Conservation (phyloP, 1,140 invertebrate species). For the Apis mellifera region DNA sequence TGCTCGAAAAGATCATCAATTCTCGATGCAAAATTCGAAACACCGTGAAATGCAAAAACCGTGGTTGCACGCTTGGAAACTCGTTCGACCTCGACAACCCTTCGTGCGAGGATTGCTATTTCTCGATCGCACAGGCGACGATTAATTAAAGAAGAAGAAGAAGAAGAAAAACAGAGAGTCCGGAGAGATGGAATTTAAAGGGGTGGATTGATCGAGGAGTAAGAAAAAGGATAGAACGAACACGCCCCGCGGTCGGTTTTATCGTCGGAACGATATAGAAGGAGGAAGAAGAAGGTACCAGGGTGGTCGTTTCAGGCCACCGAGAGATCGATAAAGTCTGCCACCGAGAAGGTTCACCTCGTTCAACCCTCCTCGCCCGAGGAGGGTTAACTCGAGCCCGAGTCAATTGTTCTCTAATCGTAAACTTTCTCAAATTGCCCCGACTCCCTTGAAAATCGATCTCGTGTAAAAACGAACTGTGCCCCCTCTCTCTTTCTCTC, state of each 20-base stretch:
- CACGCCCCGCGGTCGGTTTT: conserved; percentile 53
- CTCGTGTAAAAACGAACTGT: background rate
- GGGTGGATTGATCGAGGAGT: background rate
- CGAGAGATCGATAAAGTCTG: conserved; percentile 67
- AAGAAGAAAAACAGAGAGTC: too few relatives aligned
- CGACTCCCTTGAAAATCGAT: conserved; percentile 61
- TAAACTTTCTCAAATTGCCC: conserved; percentile 63
- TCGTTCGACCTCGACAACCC: too few relatives aligned
- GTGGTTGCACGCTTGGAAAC: too few relatives aligned
- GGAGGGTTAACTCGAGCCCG: conserved; percentile 51
- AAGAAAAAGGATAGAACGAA: conserved; percentile 47
- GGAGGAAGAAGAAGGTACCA: conserved; percentile 69
- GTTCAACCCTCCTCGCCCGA: conserved; percentile 41
- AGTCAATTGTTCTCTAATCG: conserved; percentile 70
- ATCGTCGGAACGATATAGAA: conserved; percentile 44
- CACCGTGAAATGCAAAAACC: too few relatives aligned
- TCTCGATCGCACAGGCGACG: too few relatives aligned
- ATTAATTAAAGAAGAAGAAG: too few relatives aligned
- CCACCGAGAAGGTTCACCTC: conserved; percentile 63
- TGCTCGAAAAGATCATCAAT: too few relatives aligned
- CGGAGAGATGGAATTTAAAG: too few relatives aligned
- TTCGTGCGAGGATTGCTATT: too few relatives aligned
- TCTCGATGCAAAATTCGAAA: too few relatives aligned
- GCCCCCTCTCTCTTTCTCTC: too few relatives aligned
- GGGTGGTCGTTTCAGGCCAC: conserved; percentile 65